Evolutionary conservation across 2,888 invertebrate species (phyloP), one percentile per base, ranked within the genome.

Genomic region (Osedax frankpressi): DNA sequence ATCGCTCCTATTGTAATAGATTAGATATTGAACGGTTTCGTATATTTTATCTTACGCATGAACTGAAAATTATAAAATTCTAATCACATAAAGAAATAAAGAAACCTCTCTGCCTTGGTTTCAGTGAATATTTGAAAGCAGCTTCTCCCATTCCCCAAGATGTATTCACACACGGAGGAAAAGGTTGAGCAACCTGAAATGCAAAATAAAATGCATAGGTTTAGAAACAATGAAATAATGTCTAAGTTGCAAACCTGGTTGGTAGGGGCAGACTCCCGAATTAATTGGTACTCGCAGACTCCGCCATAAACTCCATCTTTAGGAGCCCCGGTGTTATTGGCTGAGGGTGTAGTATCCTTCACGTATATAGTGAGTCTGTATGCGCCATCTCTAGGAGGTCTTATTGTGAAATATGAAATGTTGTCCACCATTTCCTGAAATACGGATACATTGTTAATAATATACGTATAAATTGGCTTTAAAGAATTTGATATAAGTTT

Each of bases 331-430:
- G 25, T 69, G 19, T 44, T 44, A 44, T 19, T 44, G n/a, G 73
- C 75, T 76, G 81, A 82, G 60, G 80, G 81, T 1, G 80, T 81
- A 77, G 83, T 81, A 75, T 83, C 82, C 76, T 83, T 84, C 60
- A 83, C 84, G 74, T 84, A 84, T 76, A 84, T 80, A 76, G 82
- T 82, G 28, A 84, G 76, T 68, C 83, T 82, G 78, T 83, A 84
- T 24, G 82, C 80, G 24, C 81, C 83, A 29, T 79, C 77, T 70
- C 79, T 77, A 14, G 84, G 84, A 2, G 83, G 80, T 30, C 84
- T 79, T 26, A 84, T 81, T n/a, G 80, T 79, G 79, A 84, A 84
- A 70, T 81, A 82, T 3, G 82, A 81, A 26, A 82, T 81, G 70
- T 83, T 80, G 65, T 81, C 83, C 1, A 80, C 80, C 77, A 81